Conservation (phyloP, 2,888 invertebrate genomes). For the Augiades crinisus region DNA sequence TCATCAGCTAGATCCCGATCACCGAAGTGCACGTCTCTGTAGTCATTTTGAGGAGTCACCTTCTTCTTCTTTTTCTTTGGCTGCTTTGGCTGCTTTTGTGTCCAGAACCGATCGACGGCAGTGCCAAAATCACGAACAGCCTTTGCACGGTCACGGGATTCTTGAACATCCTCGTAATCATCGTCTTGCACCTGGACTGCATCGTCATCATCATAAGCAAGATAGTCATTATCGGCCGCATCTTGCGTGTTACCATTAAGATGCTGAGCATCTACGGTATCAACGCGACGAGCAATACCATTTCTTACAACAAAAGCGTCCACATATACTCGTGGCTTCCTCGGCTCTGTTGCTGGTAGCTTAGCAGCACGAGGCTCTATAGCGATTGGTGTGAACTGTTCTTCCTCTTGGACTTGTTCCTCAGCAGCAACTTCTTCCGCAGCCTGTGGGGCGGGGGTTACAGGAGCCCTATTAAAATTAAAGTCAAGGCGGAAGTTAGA, state of each 20-base stretch:
- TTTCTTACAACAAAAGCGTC: conserved; percentile 70
- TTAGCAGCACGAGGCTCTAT: conserved; percentile 64
- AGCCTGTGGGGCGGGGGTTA: conserved; percentile 42
- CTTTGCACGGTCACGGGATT: conserved; percentile 56
- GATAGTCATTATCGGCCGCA: conserved; percentile 55
- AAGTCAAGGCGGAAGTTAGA: conserved; percentile 68
- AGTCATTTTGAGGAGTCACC: conserved; percentile 49
- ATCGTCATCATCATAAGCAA: conserved; percentile 53
- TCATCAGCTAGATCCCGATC: conserved; percentile 55
- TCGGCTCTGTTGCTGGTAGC: conserved; percentile 52
- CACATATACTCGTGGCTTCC: conserved; percentile 65
- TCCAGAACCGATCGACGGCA: conserved; percentile 72
- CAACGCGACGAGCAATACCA: conserved; percentile 65
- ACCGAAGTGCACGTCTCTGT: conserved; percentile 69
- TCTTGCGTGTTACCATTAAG: conserved; percentile 35
- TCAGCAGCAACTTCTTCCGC: conserved; percentile 36
- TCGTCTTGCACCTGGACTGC: conserved; percentile 12
- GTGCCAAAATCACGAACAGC: conserved; percentile 61
- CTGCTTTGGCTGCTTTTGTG: conserved; percentile 46
- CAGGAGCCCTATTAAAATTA: conserved; percentile 62
- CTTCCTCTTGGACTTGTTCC: conserved; percentile 34
- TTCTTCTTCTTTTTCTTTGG: conserved; percentile 38
- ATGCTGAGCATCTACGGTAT: conserved; percentile 60
- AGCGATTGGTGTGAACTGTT: conserved; percentile 48
- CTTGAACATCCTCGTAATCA: conserved; percentile 42